A percentile compares a stretch with the other conserved stretches of the same genome.
Evolutionary conservation across 2,113 vertebrate genomes (phyloP).

Genomic region (Neomonachus schauinslandi): DNA sequence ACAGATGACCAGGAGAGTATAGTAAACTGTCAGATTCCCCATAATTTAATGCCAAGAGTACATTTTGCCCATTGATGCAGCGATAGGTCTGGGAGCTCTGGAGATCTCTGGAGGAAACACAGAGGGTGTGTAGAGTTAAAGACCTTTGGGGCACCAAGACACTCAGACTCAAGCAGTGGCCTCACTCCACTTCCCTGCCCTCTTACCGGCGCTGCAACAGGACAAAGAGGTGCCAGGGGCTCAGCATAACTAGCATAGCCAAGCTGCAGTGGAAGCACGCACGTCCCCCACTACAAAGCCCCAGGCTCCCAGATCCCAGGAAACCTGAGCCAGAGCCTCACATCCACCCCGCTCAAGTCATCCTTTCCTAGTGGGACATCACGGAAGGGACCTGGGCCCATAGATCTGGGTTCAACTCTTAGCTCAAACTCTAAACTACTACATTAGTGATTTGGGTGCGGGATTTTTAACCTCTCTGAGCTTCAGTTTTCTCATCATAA

Average conservation of each 20-base stretch:
- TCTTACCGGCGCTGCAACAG: background rate
- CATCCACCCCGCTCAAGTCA: background rate
- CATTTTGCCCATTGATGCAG: background rate
- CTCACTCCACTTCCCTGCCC: background rate
- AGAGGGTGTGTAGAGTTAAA: background rate
- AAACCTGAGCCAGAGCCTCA: background rate
- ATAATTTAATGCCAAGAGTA: background rate
- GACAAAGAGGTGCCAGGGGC: background rate
- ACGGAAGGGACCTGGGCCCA: background rate
- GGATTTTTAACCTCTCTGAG: background rate
- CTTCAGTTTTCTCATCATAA: constrained; percentile 6
- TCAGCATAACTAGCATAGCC: background rate
- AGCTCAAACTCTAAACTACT: background rate
- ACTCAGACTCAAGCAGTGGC: background rate
- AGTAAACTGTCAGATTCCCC: background rate
- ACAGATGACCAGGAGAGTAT: background rate
- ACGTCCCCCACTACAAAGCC: background rate
- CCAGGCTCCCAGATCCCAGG: background rate
- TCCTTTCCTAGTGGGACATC: background rate
- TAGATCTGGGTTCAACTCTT: background rate
- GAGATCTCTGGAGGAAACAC: background rate
- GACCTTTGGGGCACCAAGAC: background rate
- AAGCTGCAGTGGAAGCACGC: background rate
- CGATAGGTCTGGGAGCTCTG: background rate
- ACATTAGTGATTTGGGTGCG: background rate